Base-by-base conservation (phyloP, 2,113 vertebrate genomes). In the Neomonachus schauinslandi region DNA sequence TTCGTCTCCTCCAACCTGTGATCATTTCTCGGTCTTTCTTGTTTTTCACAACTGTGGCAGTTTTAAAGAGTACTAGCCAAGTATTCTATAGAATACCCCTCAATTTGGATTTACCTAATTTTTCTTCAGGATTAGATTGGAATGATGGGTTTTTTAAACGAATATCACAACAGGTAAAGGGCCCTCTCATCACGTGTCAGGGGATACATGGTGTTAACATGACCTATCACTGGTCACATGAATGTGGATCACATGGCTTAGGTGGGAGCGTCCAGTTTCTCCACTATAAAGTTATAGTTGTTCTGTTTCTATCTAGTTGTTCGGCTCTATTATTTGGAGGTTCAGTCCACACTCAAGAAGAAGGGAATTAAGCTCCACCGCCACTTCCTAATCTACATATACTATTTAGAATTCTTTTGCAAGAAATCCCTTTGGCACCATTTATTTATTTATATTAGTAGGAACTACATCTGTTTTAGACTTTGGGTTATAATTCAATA, bases 121-220 rank as follows among this genome's bases (percentile, higher is more conserved):
- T 86, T 91, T 92, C 46, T 46, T 69, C 61, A 51, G 7, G 9
- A 72, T 53, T 76, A 31, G 15, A 21, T 55, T 74, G 24, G 10
- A 76, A 13, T 81, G 71, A 51, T 1, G 36, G 8, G 21, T 49
- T 57, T 96, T 36, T 12, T 0, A 7, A 24, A 65, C 7, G n/a
- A 82, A 18, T 36, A 42, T 10, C 49, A 22, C 24, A 80, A 55
- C 36, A 81, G 26, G 21, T 7, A 1, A 51, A 6, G 14, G 1
- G 4, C 18, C 33, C 1, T 71, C 16, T 72, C 18, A 33, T 77
- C 15, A 26, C 0, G 1, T 15, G 14, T 57, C 22, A 14, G 36
- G 4, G 46, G 7, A 13, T 22, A 14, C 0, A 0, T 63, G 7
- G 39, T 21, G 15, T 57, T 36, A n/a, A 28, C 4, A 12, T 9